Conservation (phyloP, 2,797 vertebrate genomes). For the Myotis findleyi region DNA sequence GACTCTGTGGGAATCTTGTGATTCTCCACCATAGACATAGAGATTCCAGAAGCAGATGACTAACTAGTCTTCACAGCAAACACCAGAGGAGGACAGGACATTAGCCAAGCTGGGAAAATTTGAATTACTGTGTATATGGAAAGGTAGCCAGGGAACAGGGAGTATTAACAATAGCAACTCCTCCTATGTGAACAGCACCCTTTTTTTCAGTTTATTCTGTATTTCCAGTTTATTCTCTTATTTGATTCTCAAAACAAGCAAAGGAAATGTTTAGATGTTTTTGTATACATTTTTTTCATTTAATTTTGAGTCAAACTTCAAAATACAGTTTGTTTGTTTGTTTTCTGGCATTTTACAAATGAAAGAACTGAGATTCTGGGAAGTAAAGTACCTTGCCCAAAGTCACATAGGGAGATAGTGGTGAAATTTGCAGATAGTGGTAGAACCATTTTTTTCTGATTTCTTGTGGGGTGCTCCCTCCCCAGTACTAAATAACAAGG, state of each 20-base stretch:
- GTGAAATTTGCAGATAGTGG: constrained; percentile 24
- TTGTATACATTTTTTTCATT: constrained; percentile 25
- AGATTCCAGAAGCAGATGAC: constrained; percentile 45
- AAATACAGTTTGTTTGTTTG: not conserved
- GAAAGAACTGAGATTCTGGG: not conserved
- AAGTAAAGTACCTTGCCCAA: constrained; percentile 5
- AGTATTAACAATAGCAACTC: constrained; percentile 27
- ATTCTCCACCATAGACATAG: not conserved
- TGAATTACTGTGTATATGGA: constrained; percentile 50
- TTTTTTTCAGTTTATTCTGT: not conserved
- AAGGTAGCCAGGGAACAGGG: not conserved
- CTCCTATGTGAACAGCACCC: not conserved
- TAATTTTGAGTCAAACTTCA: constrained; percentile 16
- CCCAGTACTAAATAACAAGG: constrained; percentile 41
- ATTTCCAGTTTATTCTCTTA: constrained; percentile 33
- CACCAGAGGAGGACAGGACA: not conserved
- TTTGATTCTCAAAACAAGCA: constrained; percentile 38
- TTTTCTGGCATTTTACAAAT: not conserved
- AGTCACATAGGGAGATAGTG: not conserved
- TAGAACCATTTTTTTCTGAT: constrained; percentile 14
- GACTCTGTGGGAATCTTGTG: not conserved
- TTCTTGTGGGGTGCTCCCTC: not conserved
- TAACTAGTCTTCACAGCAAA: constrained; percentile 8
- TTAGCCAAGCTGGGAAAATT: constrained; percentile 8
- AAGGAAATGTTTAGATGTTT: constrained; percentile 47